Conservation (phyloP, 2,113 vertebrate genomes). For the Himantopus leucocephalus region DNA sequence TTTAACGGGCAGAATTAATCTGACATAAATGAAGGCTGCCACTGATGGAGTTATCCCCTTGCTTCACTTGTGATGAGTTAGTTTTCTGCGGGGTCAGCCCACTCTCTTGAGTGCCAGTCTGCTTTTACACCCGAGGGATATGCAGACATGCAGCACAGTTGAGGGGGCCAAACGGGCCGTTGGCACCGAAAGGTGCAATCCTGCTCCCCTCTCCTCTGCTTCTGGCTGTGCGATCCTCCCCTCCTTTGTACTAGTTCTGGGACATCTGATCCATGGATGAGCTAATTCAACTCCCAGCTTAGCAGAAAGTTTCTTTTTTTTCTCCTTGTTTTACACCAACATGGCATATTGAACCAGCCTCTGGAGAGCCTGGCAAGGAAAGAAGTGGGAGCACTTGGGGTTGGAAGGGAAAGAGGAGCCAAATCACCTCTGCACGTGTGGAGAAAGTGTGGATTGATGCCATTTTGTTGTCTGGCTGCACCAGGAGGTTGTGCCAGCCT, state of each 20-base stretch:
- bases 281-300: not conserved
- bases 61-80: not conserved
- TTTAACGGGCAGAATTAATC: not conserved
- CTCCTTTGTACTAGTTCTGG: not conserved
- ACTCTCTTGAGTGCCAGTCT: not conserved
- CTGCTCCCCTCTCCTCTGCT: not conserved
- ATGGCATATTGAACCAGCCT: not conserved
- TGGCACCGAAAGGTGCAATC: not conserved
- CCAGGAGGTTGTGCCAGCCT: accelerated
- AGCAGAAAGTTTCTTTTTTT: not conserved
- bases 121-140: not conserved
- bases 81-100: not conserved
- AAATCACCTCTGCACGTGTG: not conserved
- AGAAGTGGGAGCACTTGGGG: not conserved
- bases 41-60: not conserved
- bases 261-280: not conserved
- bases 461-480: not conserved
- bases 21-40: not conserved
- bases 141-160: not conserved
- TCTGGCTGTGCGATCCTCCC: accelerated
- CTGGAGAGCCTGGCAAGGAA: not conserved
- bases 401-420: not conserved
- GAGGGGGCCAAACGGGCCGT: not conserved
- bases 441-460: not conserved
- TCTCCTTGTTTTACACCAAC: accelerated